These are phyloP conservation scores for Chrysolina americana DNA, from an alignment of 2,888 invertebrate genomes.

Conservation along the genomic window DNA sequence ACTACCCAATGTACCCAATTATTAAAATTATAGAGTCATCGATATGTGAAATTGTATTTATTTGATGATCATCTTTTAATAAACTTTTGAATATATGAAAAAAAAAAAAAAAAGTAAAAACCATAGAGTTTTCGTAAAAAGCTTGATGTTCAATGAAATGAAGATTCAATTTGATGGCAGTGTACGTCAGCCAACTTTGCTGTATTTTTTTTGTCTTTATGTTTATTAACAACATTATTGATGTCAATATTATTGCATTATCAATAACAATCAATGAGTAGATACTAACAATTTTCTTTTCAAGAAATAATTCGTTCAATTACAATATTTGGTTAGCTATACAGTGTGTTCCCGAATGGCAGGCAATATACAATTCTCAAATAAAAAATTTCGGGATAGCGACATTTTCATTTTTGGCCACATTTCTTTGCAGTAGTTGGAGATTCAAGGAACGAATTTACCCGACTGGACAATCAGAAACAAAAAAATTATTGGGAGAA, in stretches of 20 bases:
- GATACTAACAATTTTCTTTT: slow-evolving; percentile 41
- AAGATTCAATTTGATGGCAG: slow-evolving; percentile 2
- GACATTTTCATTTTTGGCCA: neutral
- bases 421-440: neutral
- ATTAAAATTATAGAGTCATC: too few relatives aligned
- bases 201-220: slow-evolving; percentile 25
- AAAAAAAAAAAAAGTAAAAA: too few relatives aligned
- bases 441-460: neutral
- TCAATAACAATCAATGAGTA: slow-evolving; percentile 41
- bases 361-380: neutral
- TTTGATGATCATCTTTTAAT: too few relatives aligned
- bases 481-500: neutral
- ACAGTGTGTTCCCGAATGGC: slow-evolving; percentile 39
- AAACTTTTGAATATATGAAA: too few relatives aligned
- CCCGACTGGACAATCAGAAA: neutral
- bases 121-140: neutral
- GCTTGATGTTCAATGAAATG: neutral
- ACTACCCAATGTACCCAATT: too few relatives aligned
- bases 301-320: slow-evolving; percentile 36
- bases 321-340: slow-evolving; percentile 40
- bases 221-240: slow-evolving; percentile 23
- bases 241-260: slow-evolving; percentile 40
- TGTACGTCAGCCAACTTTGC: neutral
- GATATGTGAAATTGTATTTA: too few relatives aligned
- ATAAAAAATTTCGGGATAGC: neutral